phyloP scores from a whole-genome alignment of 2,888 invertebrate genomes.

The Polydesmus complanatus region DNA sequence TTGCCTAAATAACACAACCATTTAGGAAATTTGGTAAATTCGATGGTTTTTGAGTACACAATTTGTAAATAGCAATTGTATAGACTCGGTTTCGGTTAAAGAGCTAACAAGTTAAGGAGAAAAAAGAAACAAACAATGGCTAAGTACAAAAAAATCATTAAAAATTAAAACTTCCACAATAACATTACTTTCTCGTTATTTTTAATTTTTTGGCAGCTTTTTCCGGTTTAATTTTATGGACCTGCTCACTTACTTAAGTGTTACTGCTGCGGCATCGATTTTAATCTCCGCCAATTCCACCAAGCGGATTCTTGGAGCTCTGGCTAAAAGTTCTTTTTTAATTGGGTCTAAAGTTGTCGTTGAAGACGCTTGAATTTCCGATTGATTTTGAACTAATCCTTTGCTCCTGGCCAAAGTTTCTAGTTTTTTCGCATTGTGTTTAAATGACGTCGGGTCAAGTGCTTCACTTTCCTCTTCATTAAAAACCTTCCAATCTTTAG shows the following conservation, averaged over 20 bases:
- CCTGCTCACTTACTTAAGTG: not conserved
- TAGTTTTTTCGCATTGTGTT: constrained; percentile 4
- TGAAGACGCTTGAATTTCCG: not conserved
- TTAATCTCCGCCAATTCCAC: not conserved
- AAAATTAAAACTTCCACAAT: no score
- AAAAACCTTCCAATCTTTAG: constrained; percentile 1
- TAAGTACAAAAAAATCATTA: no score
- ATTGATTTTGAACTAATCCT: not conserved
- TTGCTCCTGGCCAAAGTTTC: not conserved
- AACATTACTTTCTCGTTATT: no score
- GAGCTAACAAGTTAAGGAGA: no score
- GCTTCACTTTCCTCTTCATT: not conserved
- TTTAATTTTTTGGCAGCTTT: no score
- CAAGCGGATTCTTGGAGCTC: not conserved
- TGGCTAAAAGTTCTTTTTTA: not conserved
- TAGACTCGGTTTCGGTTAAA: no score
- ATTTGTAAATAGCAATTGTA: no score
- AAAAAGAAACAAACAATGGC: no score
- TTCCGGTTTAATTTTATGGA: not conserved
- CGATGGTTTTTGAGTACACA: no score
- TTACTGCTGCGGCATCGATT: not conserved
- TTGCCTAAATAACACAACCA: no score
- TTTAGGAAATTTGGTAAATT: no score
- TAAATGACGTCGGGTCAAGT: constrained; percentile 18
- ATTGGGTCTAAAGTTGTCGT: not conserved